Conservation (phyloP, 2,888 invertebrate genomes). For the Aquatica leii region DNA sequence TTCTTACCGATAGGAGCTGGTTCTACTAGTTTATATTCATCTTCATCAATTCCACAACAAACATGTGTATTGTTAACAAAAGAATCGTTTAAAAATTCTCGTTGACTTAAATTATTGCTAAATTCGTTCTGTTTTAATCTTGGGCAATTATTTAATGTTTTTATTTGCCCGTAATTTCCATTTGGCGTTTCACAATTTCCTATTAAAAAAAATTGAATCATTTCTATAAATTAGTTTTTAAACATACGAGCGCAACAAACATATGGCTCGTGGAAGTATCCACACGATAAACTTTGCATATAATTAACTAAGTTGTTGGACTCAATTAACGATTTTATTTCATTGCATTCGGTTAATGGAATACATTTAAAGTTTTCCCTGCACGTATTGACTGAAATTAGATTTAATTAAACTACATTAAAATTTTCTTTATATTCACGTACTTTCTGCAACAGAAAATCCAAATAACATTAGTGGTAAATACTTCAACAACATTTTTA, state of each 20-base stretch:
- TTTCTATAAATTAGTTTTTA: background rate
- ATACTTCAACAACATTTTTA: background rate
- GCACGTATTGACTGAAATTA: slow-evolving; percentile 3
- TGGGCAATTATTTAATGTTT: slow-evolving; percentile 9
- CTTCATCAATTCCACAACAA: slow-evolving; percentile 24
- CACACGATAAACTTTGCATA: slow-evolving; percentile 18
- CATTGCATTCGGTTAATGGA: slow-evolving; percentile 23
- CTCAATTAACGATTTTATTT: slow-evolving; percentile 12
- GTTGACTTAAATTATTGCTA: background rate
- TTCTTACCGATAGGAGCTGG: slow-evolving; percentile 21
- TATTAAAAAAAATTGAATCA: background rate
- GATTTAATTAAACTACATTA: background rate
- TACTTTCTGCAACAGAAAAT: background rate
- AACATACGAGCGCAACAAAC: slow-evolving; percentile 31
- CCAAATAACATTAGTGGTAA: background rate
- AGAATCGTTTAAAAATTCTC: slow-evolving; percentile 21
- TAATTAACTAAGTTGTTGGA: slow-evolving; percentile 6
- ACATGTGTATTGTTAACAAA: slow-evolving; percentile 22
- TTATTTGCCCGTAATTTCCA: slow-evolving; percentile 19
- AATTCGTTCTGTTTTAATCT: slow-evolving; percentile 2
- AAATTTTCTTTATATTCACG: background rate
- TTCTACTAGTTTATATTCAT: slow-evolving; percentile 13
- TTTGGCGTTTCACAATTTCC: slow-evolving; percentile 26
- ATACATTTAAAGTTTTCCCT: slow-evolving; percentile 14
- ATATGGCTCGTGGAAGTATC: slow-evolving; percentile 28